A percentile compares a stretch with the other conserved stretches of the same genome.
phyloP scores from a whole-genome alignment of 2,888 invertebrate genomes.

The Thalpophila matura region DNA sequence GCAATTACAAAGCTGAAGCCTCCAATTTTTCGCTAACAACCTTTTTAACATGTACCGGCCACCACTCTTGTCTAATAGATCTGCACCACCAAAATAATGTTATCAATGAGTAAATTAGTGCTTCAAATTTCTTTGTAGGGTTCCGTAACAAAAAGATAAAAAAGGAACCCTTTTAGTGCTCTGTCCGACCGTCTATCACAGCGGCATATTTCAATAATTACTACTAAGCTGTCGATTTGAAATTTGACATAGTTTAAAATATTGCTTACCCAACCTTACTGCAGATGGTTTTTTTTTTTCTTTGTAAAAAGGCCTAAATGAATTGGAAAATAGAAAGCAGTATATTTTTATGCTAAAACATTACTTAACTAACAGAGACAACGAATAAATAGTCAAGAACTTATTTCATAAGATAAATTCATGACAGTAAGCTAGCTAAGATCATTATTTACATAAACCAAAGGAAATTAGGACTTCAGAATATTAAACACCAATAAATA shows the following conservation, averaged over 20 bases:
- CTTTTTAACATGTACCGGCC: conserved; percentile 62
- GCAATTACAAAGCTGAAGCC: conserved; percentile 82
- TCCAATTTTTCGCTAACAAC: conserved; percentile 83
- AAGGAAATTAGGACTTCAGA: conserved; percentile 35
- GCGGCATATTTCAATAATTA: too few relatives aligned
- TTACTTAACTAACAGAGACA: conserved; percentile 13
- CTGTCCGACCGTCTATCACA: too few relatives aligned
- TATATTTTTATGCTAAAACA: conserved; percentile 17
- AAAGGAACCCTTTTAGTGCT: too few relatives aligned
- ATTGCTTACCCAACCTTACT: too few relatives aligned
- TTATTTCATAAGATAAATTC: conserved; percentile 29
- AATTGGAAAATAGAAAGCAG: conserved; percentile 17
- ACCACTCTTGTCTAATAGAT: conserved; percentile 56
- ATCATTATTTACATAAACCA: conserved; percentile 40
- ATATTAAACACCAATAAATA: conserved; percentile 41
- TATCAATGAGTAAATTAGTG: conserved; percentile 7
- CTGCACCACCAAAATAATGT: conserved; percentile 14
- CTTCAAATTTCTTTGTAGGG: background rate
- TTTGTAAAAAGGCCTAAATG: too few relatives aligned
- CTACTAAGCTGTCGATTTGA: too few relatives aligned
- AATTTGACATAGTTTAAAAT: too few relatives aligned
- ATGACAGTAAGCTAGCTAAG: conserved; percentile 25
- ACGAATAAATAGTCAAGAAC: conserved; percentile 33
- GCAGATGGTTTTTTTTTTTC: too few relatives aligned
- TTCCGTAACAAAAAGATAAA: too few relatives aligned